Base-by-base conservation (phyloP, 2,797 vertebrate species). In the Capromys pilorides region DNA sequence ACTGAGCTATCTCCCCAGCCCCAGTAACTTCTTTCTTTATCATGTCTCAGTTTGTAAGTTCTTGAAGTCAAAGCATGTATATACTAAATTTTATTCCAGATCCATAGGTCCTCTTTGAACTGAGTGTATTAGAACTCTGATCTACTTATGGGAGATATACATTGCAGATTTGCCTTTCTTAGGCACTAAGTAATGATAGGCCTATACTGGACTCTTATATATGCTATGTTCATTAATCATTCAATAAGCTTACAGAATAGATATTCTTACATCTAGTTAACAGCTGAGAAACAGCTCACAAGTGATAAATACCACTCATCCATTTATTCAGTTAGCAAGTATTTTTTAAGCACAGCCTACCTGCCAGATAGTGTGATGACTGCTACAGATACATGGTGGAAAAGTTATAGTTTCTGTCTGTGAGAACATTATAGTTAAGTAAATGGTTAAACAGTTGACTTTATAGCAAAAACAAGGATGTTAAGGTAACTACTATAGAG, bases 241-340 rank as follows among this genome's bases (percentile, higher is more conserved):
- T 36, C 71, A 89, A 66, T 86, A 69, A n/a, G 11, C 36, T 66
- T 81, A 54, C 28, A 77, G 14, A 36, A 49, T 49, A 89, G 21
- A 77, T 86, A 85, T 85, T 81, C 36, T 83, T 83, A 51, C 22
- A 57, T 88, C 3, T 16, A 71, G 59, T 88, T 93, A 33, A 89
- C 6, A 82, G 80, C 59, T 81, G 51, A 78, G 21, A n/a, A 78
- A 71, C 81, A 89, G 36, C 66, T 86, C 45, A 91, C 69, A 62
- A 49, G 64, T 41, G 39, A 59, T 39, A 78, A 66, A 71, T 95
- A 36, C 3, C 26, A 69, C 24, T 88, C 33, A 80, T 89, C 84
- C 75, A 93, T 79, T 57, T 75, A 78, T 45, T 86, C 73, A 87
- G n/a, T 75, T 18, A 84, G 64, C 24, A 67, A 80, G 39, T 86